Evolutionary conservation across 2,797 vertebrate species (phyloP).

Genomic region (Acipenser oxyrinchus): DNA sequence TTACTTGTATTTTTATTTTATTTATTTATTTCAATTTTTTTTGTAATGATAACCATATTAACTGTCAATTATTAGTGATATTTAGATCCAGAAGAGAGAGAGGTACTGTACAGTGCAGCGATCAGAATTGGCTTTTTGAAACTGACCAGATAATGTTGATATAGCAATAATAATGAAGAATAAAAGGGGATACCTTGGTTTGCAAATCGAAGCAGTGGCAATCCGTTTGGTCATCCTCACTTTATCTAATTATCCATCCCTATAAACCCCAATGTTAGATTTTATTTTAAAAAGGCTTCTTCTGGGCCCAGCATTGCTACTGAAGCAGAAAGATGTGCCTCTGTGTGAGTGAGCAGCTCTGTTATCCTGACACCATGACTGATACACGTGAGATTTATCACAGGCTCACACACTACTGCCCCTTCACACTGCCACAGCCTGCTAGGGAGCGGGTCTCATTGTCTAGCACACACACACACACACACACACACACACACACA

Average conservation of each 20-base stretch:
- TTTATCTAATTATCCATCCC: slow-evolving; percentile 54
- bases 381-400: slow-evolving; percentile 69
- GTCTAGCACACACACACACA: slow-evolving; percentile 45
- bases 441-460: slow-evolving; percentile 47
- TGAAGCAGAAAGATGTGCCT: slow-evolving; percentile 38
- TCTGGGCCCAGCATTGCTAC: slow-evolving; percentile 48
- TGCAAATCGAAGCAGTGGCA: slow-evolving; percentile 9
- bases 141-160: not conserved
- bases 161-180: not conserved
- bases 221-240: slow-evolving; percentile 31
- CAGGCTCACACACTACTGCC: slow-evolving; percentile 43
- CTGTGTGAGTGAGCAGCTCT: slow-evolving; percentile 54
- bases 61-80: slow-evolving; percentile 40
- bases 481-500: slow-evolving; percentile 18
- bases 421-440: slow-evolving; percentile 51
- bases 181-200: slow-evolving; percentile 15
- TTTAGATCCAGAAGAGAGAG: slow-evolving; percentile 11
- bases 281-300: slow-evolving; percentile 22
- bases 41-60: slow-evolving; percentile 19
- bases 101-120: slow-evolving; percentile 42
- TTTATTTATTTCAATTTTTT: not conserved
- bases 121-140: slow-evolving; percentile 45
- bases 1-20: not conserved
- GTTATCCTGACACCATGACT: slow-evolving; percentile 64
- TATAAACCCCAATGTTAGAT: slow-evolving; percentile 39